phyloP scores from a whole-genome alignment of 2,797 vertebrate genomes.

The Malacoraja senta region DNA sequence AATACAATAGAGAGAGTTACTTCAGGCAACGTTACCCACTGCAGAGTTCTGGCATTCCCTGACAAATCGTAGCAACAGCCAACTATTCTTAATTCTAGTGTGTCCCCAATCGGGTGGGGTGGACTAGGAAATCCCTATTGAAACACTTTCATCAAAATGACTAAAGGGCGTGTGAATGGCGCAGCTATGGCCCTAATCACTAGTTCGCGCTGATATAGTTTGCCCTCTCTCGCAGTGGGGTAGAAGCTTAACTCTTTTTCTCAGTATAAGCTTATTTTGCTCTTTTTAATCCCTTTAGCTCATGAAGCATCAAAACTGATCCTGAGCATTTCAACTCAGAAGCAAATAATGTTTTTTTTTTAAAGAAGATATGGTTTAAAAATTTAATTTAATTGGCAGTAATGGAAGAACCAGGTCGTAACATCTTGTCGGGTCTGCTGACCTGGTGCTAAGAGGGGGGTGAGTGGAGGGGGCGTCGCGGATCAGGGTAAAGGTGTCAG shows the following conservation, averaged over 20 bases:
- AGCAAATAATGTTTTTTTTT: slow-evolving; percentile 49
- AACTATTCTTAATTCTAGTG: slow-evolving; percentile 63
- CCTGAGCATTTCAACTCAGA: slow-evolving; percentile 54
- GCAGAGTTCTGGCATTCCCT: slow-evolving; percentile 80
- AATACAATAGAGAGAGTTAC: slow-evolving; percentile 65
- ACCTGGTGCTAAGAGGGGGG: slow-evolving; percentile 18
- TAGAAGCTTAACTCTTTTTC: slow-evolving; percentile 81
- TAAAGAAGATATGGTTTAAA: slow-evolving; percentile 35
- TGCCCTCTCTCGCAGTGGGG: slow-evolving; percentile 90
- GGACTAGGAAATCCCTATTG: slow-evolving; percentile 81
- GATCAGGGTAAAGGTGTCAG: slow-evolving; percentile 4
- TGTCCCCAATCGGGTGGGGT: slow-evolving; percentile 65
- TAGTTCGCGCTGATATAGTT: slow-evolving; percentile 64
- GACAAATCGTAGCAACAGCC: slow-evolving; percentile 66
- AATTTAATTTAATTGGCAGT: slow-evolving; percentile 35
- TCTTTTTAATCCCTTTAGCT: slow-evolving; percentile 58
- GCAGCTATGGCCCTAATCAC: slow-evolving; percentile 70
- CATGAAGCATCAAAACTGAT: slow-evolving; percentile 50
- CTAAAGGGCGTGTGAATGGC: slow-evolving; percentile 98
- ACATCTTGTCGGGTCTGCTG: slow-evolving; percentile 14
- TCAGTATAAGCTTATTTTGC: slow-evolving; percentile 83
- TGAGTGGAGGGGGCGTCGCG: not conserved
- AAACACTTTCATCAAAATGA: slow-evolving; percentile 75
- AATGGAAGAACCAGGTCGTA: slow-evolving; percentile 8
- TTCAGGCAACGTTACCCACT: slow-evolving; percentile 61